These are phyloP conservation scores for Boleophthalmus pectinirostris DNA, from an alignment of 2,113 vertebrate species.

Conservation along the genomic window DNA sequence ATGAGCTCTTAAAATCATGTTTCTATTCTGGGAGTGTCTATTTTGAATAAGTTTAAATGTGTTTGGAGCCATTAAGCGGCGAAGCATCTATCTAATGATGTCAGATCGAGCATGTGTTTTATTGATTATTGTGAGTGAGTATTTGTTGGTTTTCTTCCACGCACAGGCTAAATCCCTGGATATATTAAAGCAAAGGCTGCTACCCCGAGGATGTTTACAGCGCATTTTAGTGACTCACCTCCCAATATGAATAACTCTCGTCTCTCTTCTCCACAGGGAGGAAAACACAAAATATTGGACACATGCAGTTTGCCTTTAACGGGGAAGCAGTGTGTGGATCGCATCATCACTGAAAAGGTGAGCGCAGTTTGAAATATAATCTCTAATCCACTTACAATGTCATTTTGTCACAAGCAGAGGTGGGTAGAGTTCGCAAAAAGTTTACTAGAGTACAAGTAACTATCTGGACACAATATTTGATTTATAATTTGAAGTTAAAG, in stretches of 20 bases:
- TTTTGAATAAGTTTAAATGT: too few species aligned
- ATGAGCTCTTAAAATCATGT: too few species aligned
- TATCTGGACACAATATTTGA: too few species aligned
- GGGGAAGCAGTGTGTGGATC: slow-evolving; percentile 93
- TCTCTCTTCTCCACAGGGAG: slow-evolving; percentile 79
- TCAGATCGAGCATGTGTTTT: too few species aligned
- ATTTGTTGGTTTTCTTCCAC: background rate
- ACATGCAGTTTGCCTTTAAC: slow-evolving; percentile 91
- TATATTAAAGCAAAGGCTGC: slow-evolving; percentile 10
- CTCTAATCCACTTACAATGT: background rate
- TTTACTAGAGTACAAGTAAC: too few species aligned
- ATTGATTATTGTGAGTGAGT: too few species aligned
- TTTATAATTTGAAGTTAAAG: too few species aligned
- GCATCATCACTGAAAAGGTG: slow-evolving; percentile 98
- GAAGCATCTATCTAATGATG: too few species aligned
- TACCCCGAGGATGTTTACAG: slow-evolving; percentile 1
- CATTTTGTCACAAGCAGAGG: background rate
- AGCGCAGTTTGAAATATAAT: slow-evolving; percentile 9
- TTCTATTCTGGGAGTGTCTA: too few species aligned
- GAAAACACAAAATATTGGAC: slow-evolving; percentile 93
- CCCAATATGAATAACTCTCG: background rate
- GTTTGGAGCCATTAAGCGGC: too few species aligned
- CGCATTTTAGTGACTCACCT: slow-evolving; percentile 4
- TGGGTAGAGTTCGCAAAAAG: background rate
- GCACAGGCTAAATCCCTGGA: slow-evolving; percentile 21